Conservation (phyloP, 2,888 invertebrate genomes). For the Melolontha melolontha region DNA sequence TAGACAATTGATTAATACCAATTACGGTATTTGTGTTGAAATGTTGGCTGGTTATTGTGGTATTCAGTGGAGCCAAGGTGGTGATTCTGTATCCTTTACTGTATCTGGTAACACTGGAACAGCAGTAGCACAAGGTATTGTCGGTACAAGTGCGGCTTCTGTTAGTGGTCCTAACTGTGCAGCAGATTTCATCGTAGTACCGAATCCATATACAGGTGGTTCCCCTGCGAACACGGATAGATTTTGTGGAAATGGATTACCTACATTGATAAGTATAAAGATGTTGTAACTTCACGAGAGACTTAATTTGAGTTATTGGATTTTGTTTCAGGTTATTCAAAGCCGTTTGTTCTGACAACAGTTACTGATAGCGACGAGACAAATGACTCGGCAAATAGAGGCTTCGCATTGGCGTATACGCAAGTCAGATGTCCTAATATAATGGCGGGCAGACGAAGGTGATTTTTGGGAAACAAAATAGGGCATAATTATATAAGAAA, state of each 20-base stretch:
- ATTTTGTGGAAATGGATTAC: conserved; percentile 75
- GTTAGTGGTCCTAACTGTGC: conserved; percentile 72
- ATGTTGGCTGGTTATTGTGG: conserved; percentile 81
- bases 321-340: conserved; percentile 69
- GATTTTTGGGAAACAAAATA: background rate
- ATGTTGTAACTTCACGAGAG: background rate
- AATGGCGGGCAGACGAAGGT: conserved; percentile 19
- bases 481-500: conserved; percentile 6
- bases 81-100: conserved; percentile 73
- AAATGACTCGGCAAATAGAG: conserved; percentile 78
- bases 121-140: conserved; percentile 56
- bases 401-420: conserved; percentile 78
- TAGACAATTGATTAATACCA: conserved; percentile 77
- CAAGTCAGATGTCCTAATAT: conserved; percentile 62
- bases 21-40: conserved; percentile 83
- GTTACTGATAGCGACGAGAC: conserved; percentile 75
- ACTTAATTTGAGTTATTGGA: conserved; percentile 7
- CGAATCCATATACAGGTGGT: conserved; percentile 69
- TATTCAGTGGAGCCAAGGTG: conserved; percentile 73
- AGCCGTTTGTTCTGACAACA: conserved; percentile 81
- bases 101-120: conserved; percentile 77
- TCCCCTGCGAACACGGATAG: conserved; percentile 70
- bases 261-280: conserved; percentile 38
- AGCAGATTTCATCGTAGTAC: conserved; percentile 81
- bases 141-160: conserved; percentile 66